Evolutionary conservation across 2,888 invertebrate genomes (phyloP).

Genomic region (Ditula angustiorana): DNA sequence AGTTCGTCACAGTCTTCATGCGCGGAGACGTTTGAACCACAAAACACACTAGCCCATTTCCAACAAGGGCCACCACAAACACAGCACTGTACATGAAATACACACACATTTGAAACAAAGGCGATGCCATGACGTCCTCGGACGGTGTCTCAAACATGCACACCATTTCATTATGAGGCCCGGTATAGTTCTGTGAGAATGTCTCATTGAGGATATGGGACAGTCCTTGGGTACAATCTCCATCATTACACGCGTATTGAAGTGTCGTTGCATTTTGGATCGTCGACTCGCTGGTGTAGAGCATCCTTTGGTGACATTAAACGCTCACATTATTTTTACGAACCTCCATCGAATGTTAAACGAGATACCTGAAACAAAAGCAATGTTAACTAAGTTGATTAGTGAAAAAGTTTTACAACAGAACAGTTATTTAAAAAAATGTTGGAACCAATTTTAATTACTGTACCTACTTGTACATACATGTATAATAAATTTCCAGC

Average conservation of each 20-base stretch:
- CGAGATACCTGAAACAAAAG: conserved; percentile 24
- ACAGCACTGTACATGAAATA: conserved; percentile 87
- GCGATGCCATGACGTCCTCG: conserved; percentile 43
- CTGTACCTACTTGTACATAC: too few species aligned
- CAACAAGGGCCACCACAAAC: conserved; percentile 86
- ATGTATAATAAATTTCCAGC: too few species aligned
- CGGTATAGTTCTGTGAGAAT: conserved; percentile 23
- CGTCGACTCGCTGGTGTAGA: conserved; percentile 34
- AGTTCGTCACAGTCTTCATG: conserved; percentile 94
- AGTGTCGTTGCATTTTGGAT: conserved; percentile 22
- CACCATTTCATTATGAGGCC: conserved; percentile 27
- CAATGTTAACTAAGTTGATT: too few species aligned
- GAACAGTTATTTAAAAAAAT: too few species aligned
- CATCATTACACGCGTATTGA: conserved; percentile 16
- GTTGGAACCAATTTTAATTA: too few species aligned
- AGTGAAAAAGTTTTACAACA: too few species aligned
- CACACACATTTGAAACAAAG: conserved; percentile 85
- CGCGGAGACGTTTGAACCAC: conserved; percentile 90
- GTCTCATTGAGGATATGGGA: conserved; percentile 22
- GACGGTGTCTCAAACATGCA: conserved; percentile 39
- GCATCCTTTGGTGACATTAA: conserved; percentile 38
- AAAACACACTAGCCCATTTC: conserved; percentile 91
- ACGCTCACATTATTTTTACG: conserved; percentile 32
- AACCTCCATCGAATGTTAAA: background rate
- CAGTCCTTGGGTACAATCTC: conserved; percentile 4